Conservation (phyloP, 1,140 invertebrate species). For the Popillia japonica region DNA sequence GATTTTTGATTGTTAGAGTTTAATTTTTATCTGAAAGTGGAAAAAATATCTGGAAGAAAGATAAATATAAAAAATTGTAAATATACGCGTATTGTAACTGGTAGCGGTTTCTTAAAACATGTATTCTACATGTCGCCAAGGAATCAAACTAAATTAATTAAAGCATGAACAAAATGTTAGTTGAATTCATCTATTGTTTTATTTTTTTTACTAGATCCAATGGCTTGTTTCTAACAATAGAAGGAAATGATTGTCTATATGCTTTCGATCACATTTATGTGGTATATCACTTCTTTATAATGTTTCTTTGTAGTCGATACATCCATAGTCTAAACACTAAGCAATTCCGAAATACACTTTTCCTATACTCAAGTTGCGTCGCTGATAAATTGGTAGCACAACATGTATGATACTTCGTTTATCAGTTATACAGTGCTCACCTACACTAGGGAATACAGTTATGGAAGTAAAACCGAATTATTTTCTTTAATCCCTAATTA, state of each 20-base stretch:
- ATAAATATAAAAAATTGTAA: neutral
- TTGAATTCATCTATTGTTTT: conserved; percentile 19
- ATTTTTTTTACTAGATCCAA: neutral
- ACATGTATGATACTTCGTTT: too few species aligned
- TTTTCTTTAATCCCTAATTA: neutral
- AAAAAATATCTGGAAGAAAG: too few species aligned
- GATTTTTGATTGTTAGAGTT: too few species aligned
- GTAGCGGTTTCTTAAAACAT: neutral
- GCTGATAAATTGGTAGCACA: too few species aligned
- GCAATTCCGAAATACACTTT: too few species aligned
- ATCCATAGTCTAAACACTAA: neutral
- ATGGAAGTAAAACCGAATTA: too few species aligned
- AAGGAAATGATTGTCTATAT: conserved; percentile 8
- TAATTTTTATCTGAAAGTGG: too few species aligned
- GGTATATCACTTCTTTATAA: neutral
- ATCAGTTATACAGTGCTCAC: too few species aligned
- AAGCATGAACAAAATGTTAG: conserved; percentile 4
- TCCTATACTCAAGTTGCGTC: too few species aligned
- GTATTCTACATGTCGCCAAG: neutral
- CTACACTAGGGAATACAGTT: too few species aligned
- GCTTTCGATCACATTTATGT: neutral
- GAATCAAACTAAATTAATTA: neutral
- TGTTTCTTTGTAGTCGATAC: neutral
- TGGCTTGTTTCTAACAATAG: conserved; percentile 3
- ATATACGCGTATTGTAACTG: neutral